Evolutionary conservation across 2,113 vertebrate genomes (phyloP), one percentile per base, ranked within the genome.

Genomic region (Mandrillus leucophaeus): DNA sequence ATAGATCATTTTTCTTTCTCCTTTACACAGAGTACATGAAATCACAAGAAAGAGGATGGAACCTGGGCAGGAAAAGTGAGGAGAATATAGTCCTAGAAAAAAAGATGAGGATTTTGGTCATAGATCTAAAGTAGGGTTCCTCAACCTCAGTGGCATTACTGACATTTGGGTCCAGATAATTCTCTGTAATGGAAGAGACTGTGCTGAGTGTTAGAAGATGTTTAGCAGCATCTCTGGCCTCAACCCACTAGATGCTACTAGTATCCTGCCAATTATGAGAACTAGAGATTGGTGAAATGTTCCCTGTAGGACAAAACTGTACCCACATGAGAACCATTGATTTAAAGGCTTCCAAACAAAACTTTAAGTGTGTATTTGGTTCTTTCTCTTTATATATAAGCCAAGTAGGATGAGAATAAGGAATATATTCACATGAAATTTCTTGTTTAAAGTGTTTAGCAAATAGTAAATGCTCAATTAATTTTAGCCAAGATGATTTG

Each of bases 191-290:
- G 45, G 66, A 30, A 72, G 80, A 72, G 85, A 43, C 11, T 10
- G n/a, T 64, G 13, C 3, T 45, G 5, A 38, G 35, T 8, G 23
- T 55, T 52, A 35, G 45, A 35, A 10, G 14, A 68, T 35, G 38
- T 40, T 90, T 22, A 76, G 75, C 27, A 82, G 66, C 40, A 79
- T 76, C 70, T 68, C 57, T 85, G 38, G 61, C 14, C 20, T 90
- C 81, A 52, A 88, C 40, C 90, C 61, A 90, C 70, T 95, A 88
- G 89, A 87, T 87, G 64, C 68, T 89, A 87, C 68, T 30, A 95
- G 81, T 43, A 78, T 45, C 18, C 90, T 48, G 40, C 43, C 75
- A 48, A 78, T 78, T 48, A 30, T 32, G 8, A 18, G 43, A 78
- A 78, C 68, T 27, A 52, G 55, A 88, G 43, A 18, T 87, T 87